Evolutionary conservation across 2,888 invertebrate genomes (phyloP), one percentile per base, ranked within the genome.

Genomic region (Platycheirus albimanus): DNA sequence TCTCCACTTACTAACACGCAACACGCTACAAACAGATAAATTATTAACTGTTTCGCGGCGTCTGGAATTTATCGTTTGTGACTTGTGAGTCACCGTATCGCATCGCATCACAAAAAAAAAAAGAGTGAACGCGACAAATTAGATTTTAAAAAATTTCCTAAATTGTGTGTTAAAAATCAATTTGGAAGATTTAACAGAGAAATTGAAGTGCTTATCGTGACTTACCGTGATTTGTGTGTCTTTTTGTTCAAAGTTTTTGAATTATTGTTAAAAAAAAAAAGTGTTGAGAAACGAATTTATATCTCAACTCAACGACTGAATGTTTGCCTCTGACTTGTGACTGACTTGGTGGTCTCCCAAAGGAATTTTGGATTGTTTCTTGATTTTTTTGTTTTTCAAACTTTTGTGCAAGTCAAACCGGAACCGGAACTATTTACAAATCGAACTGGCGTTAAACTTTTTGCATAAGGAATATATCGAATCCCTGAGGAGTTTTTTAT

Each of bases 361-460:
- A 41, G 13, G 3, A 41, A n/a, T n/a, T n/a, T 5, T 13, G 38
- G 38, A 41, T 54, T 47, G 7, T 4, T 33, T 33, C 7, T 38
- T 51, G 51, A 3, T 19, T 17, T 52, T 17, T 52, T 75, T 67
- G 69, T 33, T 56, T 64, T 52, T 17, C 24, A 4, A 33, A 33
- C 30, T 33, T 33, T 33, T 56, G 13, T 41, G 24, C 15, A 6
- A 41, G 15, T 41, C 15, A 36, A n/a, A 49, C 38, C 58, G 24
- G 41, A 58, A 51, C 58, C 52, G 71, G 76, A 71, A 67, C 67
- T 51, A 51, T 51, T 47, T 78, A 83, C 72, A 20, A 64, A 69
- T 64, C 83, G 83, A 83, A 64, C 83, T 83, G 83, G 83, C 83
- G 72, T 45, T 83, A 45, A 83, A 83, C 52, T 83, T 78, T 69